These are phyloP conservation scores for Hippolais icterina DNA, from an alignment of 2,113 vertebrate species.

Conservation along the genomic window DNA sequence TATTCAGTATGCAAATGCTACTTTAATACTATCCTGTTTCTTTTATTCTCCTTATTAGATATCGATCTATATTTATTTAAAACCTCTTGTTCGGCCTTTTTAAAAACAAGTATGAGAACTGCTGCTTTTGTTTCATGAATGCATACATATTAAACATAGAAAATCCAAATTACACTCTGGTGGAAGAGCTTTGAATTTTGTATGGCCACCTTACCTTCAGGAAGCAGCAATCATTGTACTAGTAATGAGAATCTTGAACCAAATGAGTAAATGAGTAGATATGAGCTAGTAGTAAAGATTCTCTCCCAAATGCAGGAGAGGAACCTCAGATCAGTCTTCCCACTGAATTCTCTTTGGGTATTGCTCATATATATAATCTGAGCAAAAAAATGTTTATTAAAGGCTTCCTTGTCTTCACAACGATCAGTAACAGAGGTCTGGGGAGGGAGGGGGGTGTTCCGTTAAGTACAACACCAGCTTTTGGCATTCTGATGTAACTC, in stretches of 20 bases:
- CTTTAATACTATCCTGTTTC: not conserved
- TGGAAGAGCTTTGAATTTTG: not conserved
- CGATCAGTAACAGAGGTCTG: not conserved
- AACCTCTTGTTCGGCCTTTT: not conserved
- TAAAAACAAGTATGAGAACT: not conserved
- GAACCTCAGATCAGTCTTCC: not conserved
- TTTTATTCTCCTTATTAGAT: not conserved
- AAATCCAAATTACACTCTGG: not conserved
- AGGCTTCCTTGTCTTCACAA: not conserved
- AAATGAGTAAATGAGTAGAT: not conserved
- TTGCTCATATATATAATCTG: not conserved
- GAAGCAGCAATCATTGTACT: not conserved
- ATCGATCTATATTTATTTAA: not conserved
- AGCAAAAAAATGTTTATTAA: not conserved
- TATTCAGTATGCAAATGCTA: not conserved
- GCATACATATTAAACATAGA: not conserved
- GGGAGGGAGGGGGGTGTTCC: not conserved
- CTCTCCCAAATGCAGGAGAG: not conserved
- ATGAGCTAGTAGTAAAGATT: not conserved
- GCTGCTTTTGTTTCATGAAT: not conserved
- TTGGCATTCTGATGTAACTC: conserved; percentile 41
- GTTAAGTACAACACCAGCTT: not conserved
- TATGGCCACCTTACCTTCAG: not conserved
- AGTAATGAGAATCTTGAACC: not conserved
- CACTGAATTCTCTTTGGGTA: not conserved